A percentile compares a stretch with the other conserved stretches of the same genome.
Evolutionary conservation across 2,888 invertebrate genomes (phyloP).

Genomic region (Meganola albula): DNA sequence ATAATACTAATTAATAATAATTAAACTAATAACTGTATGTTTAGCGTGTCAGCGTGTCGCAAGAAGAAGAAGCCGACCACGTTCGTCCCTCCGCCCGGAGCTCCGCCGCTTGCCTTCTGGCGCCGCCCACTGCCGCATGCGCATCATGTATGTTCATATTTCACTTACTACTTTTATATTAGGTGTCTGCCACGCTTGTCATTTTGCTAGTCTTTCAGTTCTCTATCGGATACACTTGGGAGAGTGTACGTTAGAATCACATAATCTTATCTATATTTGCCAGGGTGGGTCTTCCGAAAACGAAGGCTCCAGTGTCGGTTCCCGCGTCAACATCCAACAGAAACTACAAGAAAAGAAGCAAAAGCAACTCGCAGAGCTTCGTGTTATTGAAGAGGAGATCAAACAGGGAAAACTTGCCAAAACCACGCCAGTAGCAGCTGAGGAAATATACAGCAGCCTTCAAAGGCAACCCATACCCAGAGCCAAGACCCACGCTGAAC

Average conservation of each 20-base stretch:
- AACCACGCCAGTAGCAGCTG: constrained; percentile 71
- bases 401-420: constrained; percentile 86
- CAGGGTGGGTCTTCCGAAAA: constrained; percentile 84
- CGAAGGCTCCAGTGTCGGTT: constrained; percentile 85
- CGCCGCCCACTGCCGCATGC: constrained; percentile 81
- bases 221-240: too few relatives aligned
- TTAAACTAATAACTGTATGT: too few relatives aligned
- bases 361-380: constrained; percentile 89
- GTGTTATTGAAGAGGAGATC: constrained; percentile 89
- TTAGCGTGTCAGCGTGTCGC: constrained; percentile 77
- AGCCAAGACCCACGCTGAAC: constrained; percentile 81
- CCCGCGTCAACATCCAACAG: constrained; percentile 89
- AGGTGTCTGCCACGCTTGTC: too few relatives aligned
- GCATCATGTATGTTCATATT: too few relatives aligned
- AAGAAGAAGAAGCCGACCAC: constrained; percentile 95
- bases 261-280: too few relatives aligned
- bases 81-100: constrained; percentile 87
- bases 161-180: too few relatives aligned
- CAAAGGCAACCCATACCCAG: constrained; percentile 83
- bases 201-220: too few relatives aligned
- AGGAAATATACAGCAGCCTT: constrained; percentile 74
- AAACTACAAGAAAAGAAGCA: constrained; percentile 93
- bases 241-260: too few relatives aligned
- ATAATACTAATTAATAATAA: too few relatives aligned
- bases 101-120: constrained; percentile 86